phyloP scores from a whole-genome alignment of 2,888 invertebrate genomes.

The Sabatieria punctata region DNA sequence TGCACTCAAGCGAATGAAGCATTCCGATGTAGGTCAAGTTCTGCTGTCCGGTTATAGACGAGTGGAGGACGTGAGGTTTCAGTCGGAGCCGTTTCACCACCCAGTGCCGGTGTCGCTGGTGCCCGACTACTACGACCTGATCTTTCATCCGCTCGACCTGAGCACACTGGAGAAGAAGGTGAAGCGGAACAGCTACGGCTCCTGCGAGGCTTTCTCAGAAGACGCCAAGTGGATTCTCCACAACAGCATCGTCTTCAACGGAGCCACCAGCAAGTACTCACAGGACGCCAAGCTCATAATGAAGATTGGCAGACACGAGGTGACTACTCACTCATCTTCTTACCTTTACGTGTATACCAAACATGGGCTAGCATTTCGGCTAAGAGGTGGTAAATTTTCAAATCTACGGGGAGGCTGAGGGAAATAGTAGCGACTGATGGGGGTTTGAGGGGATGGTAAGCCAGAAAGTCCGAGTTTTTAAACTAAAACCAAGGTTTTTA shows the following conservation, averaged over 20 bases:
- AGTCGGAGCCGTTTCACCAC: conserved; percentile 61
- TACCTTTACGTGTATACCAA: neutral
- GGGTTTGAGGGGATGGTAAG: no score
- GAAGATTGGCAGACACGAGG: conserved; percentile 66
- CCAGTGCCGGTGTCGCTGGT: conserved; percentile 53
- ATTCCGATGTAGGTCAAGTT: conserved; percentile 53
- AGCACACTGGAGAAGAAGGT: conserved; percentile 45
- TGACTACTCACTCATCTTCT: conserved; percentile 11
- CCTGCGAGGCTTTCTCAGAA: conserved; percentile 68
- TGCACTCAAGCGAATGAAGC: conserved; percentile 61
- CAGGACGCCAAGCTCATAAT: conserved; percentile 53
- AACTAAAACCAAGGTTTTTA: no score
- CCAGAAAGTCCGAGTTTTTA: no score
- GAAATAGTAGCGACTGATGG: no score
- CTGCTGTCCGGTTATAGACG: neutral
- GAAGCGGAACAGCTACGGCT: conserved; percentile 52
- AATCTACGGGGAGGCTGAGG: no score
- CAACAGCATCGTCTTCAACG: conserved; percentile 75
- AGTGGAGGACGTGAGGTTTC: no score
- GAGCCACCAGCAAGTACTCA: conserved; percentile 26
- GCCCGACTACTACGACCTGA: conserved; percentile 59
- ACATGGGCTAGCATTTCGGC: no score
- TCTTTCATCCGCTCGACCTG: conserved; percentile 73
- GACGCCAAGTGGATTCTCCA: conserved; percentile 86
- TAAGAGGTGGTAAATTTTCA: no score